phyloP scores from a whole-genome alignment of 2,113 vertebrate species.

The Melanostigma gelatinosum region DNA sequence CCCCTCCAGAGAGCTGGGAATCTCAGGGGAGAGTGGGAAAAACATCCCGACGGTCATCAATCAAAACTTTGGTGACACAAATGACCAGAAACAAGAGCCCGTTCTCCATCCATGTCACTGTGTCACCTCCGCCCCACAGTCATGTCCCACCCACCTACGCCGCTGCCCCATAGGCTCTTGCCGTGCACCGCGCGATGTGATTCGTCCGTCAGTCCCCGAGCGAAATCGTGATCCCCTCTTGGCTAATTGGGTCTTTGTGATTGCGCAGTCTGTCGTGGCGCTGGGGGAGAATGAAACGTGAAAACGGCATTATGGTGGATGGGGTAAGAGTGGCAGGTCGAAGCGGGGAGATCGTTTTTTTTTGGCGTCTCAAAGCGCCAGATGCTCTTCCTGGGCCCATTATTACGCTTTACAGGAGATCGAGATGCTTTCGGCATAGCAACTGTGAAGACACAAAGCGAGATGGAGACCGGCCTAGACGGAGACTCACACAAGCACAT shows the following conservation, averaged over 20 bases:
- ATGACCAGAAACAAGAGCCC: conserved; percentile 89
- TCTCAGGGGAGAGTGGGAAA: conserved; percentile 81
- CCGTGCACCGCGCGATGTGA: conserved; percentile 51
- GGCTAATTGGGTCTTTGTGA: conserved; percentile 88
- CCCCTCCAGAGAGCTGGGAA: conserved; percentile 75
- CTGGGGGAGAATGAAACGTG: conserved; percentile 76
- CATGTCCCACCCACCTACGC: conserved; percentile 84
- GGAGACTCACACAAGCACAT: conserved; percentile 38
- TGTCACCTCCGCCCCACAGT: conserved; percentile 81
- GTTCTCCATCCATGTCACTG: conserved; percentile 84
- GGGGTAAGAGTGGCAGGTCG: conserved; percentile 78
- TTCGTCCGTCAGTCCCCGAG: conserved; percentile 70
- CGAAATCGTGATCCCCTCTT: conserved; percentile 67
- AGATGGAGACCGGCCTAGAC: conserved; percentile 67
- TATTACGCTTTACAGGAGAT: conserved; percentile 82
- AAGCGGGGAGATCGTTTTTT: conserved; percentile 54
- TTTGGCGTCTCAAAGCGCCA: conserved; percentile 78
- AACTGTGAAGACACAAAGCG: conserved; percentile 82
- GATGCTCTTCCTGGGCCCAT: conserved; percentile 89
- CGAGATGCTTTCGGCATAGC: conserved; percentile 76
- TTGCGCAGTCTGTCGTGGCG: conserved; percentile 84
- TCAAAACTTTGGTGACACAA: conserved; percentile 92
- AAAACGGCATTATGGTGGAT: conserved; percentile 76
- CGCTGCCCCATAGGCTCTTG: conserved; percentile 86
- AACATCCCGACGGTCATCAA: conserved; percentile 93